Conservation (phyloP, 2,113 vertebrate genomes). For the Caloenas nicobarica region DNA sequence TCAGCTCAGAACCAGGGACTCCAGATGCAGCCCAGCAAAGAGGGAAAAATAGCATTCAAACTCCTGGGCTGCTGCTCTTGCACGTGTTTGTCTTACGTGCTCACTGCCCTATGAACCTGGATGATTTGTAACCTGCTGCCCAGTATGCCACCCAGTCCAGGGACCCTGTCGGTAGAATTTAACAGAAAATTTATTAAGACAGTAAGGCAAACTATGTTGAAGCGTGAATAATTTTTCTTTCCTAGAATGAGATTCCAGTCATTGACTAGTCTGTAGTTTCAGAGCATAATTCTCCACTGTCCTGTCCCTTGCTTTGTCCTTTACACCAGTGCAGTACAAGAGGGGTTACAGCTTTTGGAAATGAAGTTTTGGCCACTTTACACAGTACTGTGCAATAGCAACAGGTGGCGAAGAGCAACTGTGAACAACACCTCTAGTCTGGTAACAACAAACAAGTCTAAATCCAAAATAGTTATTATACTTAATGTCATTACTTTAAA, state of each 20-base stretch:
- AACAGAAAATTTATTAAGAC: neutral
- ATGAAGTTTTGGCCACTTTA: neutral
- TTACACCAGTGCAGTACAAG: neutral
- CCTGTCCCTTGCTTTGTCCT: neutral
- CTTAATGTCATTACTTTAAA: neutral
- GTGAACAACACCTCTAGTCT: neutral
- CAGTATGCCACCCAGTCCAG: neutral
- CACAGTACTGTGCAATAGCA: neutral
- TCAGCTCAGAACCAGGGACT: neutral
- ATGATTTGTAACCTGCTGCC: neutral
- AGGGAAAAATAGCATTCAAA: rapidly evolving
- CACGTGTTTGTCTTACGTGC: rapidly evolving
- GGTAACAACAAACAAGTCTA: neutral
- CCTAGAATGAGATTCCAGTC: neutral
- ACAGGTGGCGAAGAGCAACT: neutral
- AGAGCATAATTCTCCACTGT: neutral
- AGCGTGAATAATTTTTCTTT: neutral
- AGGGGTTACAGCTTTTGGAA: neutral
- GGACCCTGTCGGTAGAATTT: neutral
- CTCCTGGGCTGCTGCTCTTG: neutral
- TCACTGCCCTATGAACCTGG: neutral
- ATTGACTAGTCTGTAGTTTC: neutral
- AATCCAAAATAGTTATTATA: neutral
- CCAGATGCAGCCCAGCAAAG: neutral
- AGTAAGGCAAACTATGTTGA: neutral